phyloP scores from a whole-genome alignment of 2,797 vertebrate genomes.

The Tiaroga cobitis region DNA sequence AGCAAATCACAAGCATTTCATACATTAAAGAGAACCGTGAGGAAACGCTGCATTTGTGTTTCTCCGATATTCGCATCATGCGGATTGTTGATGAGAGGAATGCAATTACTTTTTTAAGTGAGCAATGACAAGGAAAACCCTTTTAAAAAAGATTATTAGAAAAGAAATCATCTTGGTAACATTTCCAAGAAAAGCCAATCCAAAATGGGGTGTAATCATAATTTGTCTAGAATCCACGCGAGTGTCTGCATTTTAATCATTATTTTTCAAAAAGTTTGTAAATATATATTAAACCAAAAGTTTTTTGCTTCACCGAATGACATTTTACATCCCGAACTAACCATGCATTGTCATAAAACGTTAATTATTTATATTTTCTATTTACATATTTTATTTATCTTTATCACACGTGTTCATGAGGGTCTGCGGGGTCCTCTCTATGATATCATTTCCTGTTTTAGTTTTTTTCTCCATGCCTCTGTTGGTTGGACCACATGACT shows the following conservation, averaged over 20 bases:
- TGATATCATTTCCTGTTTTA: not conserved
- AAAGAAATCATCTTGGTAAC: not conserved
- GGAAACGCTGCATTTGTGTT: not conserved
- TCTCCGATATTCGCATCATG: not conserved
- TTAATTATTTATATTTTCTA: not conserved
- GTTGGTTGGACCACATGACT: not conserved
- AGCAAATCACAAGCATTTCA: conserved; percentile 2
- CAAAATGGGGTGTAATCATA: not conserved
- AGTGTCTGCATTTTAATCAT: not conserved
- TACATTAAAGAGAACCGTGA: not conserved
- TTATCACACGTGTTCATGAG: not conserved
- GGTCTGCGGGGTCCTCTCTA: not conserved
- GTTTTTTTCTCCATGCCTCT: not conserved
- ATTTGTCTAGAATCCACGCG: not conserved
- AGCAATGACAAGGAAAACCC: not conserved
- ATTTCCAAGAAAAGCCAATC: not conserved
- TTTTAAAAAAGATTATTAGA: not conserved
- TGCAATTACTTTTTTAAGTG: conserved; percentile 1
- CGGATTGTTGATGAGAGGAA: not conserved
- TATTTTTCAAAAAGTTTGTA: not conserved
- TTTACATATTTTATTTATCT: not conserved
- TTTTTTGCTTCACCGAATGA: not conserved
- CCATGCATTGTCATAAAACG: too few species aligned
- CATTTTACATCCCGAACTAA: not conserved
- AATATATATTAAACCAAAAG: too few species aligned